These are phyloP conservation scores for Pagetopsis macropterus DNA, from an alignment of 2,797 vertebrate genomes.

Conservation along the genomic window DNA sequence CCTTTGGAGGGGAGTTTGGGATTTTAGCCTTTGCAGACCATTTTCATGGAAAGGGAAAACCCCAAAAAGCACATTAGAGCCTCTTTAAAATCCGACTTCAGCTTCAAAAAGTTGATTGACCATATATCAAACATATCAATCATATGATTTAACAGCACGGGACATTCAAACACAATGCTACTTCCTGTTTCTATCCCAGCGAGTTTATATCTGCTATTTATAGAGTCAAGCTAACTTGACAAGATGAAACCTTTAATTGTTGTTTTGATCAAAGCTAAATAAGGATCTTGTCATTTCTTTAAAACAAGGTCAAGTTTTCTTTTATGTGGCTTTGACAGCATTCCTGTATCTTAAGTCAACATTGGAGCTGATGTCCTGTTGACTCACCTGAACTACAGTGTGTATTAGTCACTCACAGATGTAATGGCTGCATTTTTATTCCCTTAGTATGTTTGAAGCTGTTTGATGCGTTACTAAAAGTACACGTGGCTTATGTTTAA, in stretches of 20 bases:
- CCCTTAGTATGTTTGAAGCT: not conserved
- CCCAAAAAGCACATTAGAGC: no score
- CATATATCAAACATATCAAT: no score
- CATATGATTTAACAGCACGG: no score
- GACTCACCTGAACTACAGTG: constrained; percentile 30
- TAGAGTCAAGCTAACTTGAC: not conserved
- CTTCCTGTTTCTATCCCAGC: not conserved
- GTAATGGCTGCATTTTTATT: not conserved
- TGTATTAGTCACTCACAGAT: constrained; percentile 23
- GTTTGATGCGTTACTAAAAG: not conserved
- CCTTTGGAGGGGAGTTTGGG: no score
- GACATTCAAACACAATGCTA: not conserved
- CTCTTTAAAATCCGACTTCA: not conserved
- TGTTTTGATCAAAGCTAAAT: not conserved
- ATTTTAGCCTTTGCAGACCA: no score
- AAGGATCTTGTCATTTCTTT: not conserved
- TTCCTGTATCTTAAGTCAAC: constrained; percentile 16
- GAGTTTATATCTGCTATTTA: not conserved
- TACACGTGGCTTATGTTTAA: constrained; percentile 19
- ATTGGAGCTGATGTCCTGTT: not conserved
- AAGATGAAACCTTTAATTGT: not conserved
- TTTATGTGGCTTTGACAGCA: not conserved
- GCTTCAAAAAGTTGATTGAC: not conserved
- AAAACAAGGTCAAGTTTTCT: not conserved
- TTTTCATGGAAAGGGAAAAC: no score